A percentile compares a stretch with the other conserved stretches of the same genome.
Evolutionary conservation across 2,888 invertebrate genomes (phyloP).

Genomic region (Ectemnius lituratus): DNA sequence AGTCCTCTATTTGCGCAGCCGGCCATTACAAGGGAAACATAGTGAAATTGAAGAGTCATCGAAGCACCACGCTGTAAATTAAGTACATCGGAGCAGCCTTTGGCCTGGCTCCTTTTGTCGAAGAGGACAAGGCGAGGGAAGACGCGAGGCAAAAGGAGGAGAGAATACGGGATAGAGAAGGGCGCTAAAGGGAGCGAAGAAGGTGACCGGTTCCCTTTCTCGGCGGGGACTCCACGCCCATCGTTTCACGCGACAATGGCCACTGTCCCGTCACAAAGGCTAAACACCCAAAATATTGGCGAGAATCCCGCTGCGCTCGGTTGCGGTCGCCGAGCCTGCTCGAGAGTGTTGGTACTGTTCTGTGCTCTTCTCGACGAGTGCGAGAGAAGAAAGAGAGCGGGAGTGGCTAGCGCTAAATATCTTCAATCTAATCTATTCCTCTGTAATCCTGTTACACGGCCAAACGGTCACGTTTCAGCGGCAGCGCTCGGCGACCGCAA

Average conservation of each 20-base stretch:
- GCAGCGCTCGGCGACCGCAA: conserved; percentile 30
- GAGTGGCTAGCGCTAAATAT: conserved; percentile 61
- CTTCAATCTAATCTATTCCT: conserved; percentile 69
- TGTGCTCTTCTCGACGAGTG: too few species aligned
- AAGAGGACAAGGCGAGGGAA: neutral
- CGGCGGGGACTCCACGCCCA: conserved; percentile 49
- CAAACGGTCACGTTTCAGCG: conserved; percentile 57
- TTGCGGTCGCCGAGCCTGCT: conserved; percentile 8
- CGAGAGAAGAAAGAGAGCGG: neutral
- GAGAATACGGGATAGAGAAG: conserved; percentile 22
- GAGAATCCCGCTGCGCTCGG: conserved; percentile 65
- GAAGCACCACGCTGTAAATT: conserved; percentile 27
- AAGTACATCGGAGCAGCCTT: conserved; percentile 20
- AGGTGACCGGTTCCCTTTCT: conserved; percentile 50
- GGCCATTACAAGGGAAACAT: neutral
- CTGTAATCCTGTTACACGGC: conserved; percentile 73
- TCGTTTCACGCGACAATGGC: conserved; percentile 55
- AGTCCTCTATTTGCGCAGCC: too few species aligned
- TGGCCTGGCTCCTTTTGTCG: conserved; percentile 17
- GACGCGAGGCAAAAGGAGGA: conserved; percentile 18
- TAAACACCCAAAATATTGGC: conserved; percentile 76
- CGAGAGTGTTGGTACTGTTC: too few species aligned
- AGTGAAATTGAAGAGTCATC: conserved; percentile 30
- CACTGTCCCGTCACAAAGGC: conserved; percentile 64
- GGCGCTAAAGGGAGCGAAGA: conserved; percentile 25